Base-by-base conservation (phyloP, 2,888 invertebrate genomes). In the Pandemis cinnamomeana region DNA sequence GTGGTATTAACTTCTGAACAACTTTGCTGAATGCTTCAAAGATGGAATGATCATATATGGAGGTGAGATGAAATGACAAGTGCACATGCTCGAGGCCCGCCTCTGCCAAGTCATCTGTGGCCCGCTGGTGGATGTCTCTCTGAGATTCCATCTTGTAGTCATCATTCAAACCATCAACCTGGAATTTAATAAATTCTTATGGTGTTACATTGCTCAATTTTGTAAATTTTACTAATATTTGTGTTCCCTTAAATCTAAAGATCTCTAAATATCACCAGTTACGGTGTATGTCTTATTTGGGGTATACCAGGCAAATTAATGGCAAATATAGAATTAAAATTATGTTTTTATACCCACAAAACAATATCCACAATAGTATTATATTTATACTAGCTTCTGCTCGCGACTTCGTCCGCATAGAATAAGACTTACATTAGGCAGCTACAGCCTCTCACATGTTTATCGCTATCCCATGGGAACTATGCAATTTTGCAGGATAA, bases 11-110 rank as follows among this genome's bases (percentile, higher is more conserved):
- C 90, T 99, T 99, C 90, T 99, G 99, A 69, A 99, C 99, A 77
- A 99, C 99, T 96, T 99, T 99, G 83, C 99, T 99, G 93, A 99
- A 99, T 11, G 99, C 99, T 94, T 99, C 99, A 94, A 99, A 99
- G 92, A 99, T 99, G 79, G 99, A 99, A 92, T 99, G 99, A 92
- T 99, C 99, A 89, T 99, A 99, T 80, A 99, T 99, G 76, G 99
- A 99, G 36, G 99, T 99, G 77, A 99, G 95, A 89, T 99, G 99
- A 94, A 99, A 99, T 86, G 98, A 98, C 71, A 99, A 92, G 87
- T 98, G 97, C 77, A 98, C 98, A 91, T 98, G 97, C 84, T 98
- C 98, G 80, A 95, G 86, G 85, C 98, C 98, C 68, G 97, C 96
- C 91, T 99, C 99, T 44, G 96, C 95, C 74, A 99, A 95, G 89